Conservation (phyloP, 2,888 invertebrate genomes). For the Ectropis crepuscularia region DNA sequence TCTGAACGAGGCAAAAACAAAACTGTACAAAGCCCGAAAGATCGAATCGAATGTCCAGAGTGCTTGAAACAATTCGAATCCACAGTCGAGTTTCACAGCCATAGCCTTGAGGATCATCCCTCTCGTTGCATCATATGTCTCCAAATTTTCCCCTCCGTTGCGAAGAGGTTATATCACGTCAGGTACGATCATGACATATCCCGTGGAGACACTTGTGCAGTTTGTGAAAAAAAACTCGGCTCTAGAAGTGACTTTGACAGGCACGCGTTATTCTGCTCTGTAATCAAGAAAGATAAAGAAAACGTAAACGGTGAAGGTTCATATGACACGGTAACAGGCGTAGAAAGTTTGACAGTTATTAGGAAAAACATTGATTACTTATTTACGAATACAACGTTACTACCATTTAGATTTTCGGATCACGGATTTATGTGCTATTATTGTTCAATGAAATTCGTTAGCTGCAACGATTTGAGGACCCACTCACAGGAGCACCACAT, state of each 20-base stretch:
- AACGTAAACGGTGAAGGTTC: no score
- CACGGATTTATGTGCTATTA: background rate
- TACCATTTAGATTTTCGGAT: background rate
- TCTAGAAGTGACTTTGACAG: no score
- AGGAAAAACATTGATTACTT: background rate
- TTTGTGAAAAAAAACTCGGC: no score
- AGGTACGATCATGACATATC: background rate
- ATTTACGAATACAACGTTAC: background rate
- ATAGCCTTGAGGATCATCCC: background rate
- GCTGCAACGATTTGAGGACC: background rate
- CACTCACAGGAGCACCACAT: no score
- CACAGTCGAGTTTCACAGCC: background rate
- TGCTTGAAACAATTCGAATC: background rate
- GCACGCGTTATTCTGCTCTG: no score
- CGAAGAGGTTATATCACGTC: background rate
- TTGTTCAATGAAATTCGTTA: background rate
- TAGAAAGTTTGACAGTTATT: background rate
- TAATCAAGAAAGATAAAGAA: no score
- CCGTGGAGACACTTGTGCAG: background rate
- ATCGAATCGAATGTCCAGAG: background rate
- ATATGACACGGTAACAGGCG: no score
- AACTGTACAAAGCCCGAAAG: no score
- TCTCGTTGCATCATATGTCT: background rate
- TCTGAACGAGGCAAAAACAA: background rate
- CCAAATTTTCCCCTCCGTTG: background rate